Percentiles rank a stretch among this genome's conserved stretches.
phyloP scores from a whole-genome alignment of 1,140 invertebrate species.

The Pararge aegeria region DNA sequence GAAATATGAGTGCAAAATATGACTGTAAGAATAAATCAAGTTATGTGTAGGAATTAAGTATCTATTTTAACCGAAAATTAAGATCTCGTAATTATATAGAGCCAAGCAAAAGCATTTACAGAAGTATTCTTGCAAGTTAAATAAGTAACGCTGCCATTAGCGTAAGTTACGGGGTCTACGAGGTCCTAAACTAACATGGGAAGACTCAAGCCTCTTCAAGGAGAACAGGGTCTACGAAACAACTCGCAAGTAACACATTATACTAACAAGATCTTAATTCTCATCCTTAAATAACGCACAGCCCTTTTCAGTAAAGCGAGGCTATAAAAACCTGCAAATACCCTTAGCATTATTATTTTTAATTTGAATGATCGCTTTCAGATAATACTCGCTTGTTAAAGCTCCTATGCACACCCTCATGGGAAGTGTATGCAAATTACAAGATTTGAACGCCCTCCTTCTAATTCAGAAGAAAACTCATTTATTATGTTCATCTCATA shows the following conservation, averaged over 20 bases:
- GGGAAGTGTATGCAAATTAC: slow-evolving; percentile 20
- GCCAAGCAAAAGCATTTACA: slow-evolving; percentile 4
- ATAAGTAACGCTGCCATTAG: slow-evolving; percentile 40
- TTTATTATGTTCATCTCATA: slow-evolving; percentile 18
- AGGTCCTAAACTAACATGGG: slow-evolving; percentile 46
- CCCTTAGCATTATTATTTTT: slow-evolving; percentile 13
- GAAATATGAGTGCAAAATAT: too few species aligned
- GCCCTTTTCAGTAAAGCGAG: slow-evolving; percentile 12
- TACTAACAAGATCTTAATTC: slow-evolving; percentile 33
- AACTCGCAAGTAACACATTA: slow-evolving; percentile 32
- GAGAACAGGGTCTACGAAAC: slow-evolving; percentile 26
- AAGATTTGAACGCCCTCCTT: slow-evolving; percentile 11
- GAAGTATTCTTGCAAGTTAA: slow-evolving; percentile 31
- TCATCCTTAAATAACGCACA: slow-evolving; percentile 7
- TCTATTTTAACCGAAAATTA: too few species aligned
- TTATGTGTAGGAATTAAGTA: too few species aligned
- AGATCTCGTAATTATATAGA: too few species aligned
- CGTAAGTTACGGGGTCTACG: slow-evolving; percentile 35
- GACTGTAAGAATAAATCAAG: too few species aligned
- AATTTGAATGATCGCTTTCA: slow-evolving; percentile 15
- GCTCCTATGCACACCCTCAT: slow-evolving; percentile 13
- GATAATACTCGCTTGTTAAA: slow-evolving; percentile 18
- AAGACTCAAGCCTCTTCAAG: slow-evolving; percentile 32
- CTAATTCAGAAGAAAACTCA: slow-evolving; percentile 17
- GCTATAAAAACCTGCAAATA: slow-evolving; percentile 12